Evolutionary conservation across 1,140 invertebrate species (phyloP).

Genomic region (Hypsibius dujardini): DNA sequence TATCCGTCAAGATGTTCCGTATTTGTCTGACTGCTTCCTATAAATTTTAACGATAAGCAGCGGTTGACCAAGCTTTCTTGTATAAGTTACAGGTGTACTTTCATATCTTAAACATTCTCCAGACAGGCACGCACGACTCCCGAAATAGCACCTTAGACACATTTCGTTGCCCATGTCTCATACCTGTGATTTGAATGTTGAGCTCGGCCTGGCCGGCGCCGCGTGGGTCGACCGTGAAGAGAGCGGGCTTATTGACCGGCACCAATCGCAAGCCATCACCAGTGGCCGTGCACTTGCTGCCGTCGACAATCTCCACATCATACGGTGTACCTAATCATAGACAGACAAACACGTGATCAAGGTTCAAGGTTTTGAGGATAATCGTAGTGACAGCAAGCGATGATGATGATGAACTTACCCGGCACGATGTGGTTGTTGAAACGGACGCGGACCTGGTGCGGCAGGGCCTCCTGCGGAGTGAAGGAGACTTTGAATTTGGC

Average conservation of each 20-base stretch:
- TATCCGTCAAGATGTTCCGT: too few relatives aligned
- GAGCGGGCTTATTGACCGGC: constrained; percentile 41
- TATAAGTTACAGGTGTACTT: too few relatives aligned
- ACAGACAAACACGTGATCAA: not conserved
- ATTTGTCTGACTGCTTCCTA: too few relatives aligned
- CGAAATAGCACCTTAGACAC: too few relatives aligned
- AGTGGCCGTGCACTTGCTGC: constrained; percentile 41
- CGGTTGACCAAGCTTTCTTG: too few relatives aligned
- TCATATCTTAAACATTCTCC: too few relatives aligned
- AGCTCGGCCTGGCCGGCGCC: constrained; percentile 31
- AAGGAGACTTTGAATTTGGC: constrained; percentile 88
- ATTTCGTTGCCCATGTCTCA: too few relatives aligned
- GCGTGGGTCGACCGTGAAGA: constrained; percentile 44
- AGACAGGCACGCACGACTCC: too few relatives aligned
- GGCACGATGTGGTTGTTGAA: constrained; percentile 86
- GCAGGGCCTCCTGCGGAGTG: constrained; percentile 74
- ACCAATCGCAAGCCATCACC: constrained; percentile 45
- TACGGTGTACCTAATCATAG: constrained; percentile 43
- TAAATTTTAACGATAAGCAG: too few relatives aligned
- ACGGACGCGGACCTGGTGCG: constrained; percentile 80
- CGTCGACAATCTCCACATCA: constrained; percentile 48
- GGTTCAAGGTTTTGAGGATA: not conserved
- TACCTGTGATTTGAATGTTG: constrained; percentile 34
- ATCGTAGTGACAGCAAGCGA: not conserved
- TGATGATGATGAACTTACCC: too few relatives aligned